Conservation (phyloP, 2,113 vertebrate species). For the Pangasianodon hypophthalmus region DNA sequence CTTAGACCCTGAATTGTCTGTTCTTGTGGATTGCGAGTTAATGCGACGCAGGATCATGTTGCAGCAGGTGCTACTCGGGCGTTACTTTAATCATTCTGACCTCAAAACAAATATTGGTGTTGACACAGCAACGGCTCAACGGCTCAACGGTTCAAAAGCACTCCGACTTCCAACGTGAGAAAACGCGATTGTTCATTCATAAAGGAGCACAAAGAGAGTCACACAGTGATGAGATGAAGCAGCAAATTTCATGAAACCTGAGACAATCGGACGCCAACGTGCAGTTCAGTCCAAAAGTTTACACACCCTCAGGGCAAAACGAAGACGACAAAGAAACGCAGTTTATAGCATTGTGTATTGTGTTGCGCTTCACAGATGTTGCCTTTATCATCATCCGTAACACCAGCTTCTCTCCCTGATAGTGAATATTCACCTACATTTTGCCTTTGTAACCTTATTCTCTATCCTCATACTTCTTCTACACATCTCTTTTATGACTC, state of each 20-base stretch:
- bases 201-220: neutral
- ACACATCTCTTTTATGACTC: neutral
- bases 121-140: slow-evolving; percentile 9
- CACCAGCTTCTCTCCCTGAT: neutral
- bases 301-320: neutral
- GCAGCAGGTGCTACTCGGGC: neutral
- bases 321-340: neutral
- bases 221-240: neutral
- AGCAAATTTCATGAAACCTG: neutral
- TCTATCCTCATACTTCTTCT: neutral
- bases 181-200: slow-evolving; percentile 11
- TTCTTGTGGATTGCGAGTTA: neutral
- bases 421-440: neutral
- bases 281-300: neutral
- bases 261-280: neutral
- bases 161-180: neutral
- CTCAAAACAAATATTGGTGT: slow-evolving; percentile 21
- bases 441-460: neutral
- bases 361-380: neutral
- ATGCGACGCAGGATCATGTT: neutral
- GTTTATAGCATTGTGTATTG: neutral
- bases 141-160: neutral
- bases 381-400: neutral
- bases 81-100: slow-evolving; percentile 17
- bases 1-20: neutral